phyloP scores from a whole-genome alignment of 2,888 invertebrate genomes.

The Calliopum simillimum region DNA sequence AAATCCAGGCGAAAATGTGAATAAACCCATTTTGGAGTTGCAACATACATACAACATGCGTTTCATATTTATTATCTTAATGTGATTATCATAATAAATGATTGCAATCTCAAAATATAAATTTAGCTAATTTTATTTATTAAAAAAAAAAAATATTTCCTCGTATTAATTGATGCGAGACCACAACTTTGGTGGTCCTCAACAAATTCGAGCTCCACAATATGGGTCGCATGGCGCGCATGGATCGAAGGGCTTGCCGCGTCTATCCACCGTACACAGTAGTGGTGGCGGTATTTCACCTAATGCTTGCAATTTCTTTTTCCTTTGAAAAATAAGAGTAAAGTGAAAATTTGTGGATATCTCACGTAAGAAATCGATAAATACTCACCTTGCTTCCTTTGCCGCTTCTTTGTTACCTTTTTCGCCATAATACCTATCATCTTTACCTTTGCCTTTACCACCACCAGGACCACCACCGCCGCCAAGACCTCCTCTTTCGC shows the following conservation, averaged over 20 bases:
- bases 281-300: constrained; percentile 46
- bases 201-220: constrained; percentile 22
- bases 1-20: background rate
- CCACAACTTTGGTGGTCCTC: background rate
- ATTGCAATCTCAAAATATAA: background rate
- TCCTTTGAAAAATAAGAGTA: constrained; percentile 30
- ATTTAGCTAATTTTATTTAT: background rate
- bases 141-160: background rate
- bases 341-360: too few species aligned
- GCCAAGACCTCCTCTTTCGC: constrained; percentile 26
- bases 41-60: too few species aligned
- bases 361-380: too few species aligned
- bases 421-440: constrained; percentile 39
- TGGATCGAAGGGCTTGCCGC: constrained; percentile 48
- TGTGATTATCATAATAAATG: background rate
- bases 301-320: constrained; percentile 41
- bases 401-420: constrained; percentile 29
- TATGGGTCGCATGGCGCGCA: constrained; percentile 38
- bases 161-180: too few species aligned
- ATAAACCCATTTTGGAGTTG: background rate
- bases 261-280: constrained; percentile 49
- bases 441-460: constrained; percentile 23
- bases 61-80: background rate
- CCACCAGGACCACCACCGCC: constrained; percentile 20
- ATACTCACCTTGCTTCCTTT: constrained; percentile 37